Evolutionary conservation across 2,888 invertebrate species (phyloP).

Genomic region (Euproctis similis): DNA sequence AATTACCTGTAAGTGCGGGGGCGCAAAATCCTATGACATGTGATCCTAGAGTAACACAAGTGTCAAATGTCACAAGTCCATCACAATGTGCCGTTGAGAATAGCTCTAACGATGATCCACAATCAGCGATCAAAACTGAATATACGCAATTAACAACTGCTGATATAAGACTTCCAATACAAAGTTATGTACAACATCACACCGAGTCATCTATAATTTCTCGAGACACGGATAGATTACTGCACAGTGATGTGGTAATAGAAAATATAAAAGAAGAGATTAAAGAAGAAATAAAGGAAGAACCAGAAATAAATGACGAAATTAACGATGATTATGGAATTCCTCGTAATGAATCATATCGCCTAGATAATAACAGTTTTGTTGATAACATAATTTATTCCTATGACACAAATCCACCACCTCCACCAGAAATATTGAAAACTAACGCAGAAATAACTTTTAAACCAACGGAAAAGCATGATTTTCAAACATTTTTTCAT

Average conservation of each 20-base stretch:
- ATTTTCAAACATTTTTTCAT: slow-evolving; percentile 13
- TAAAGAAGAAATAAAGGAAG: slow-evolving; percentile 44
- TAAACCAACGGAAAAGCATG: slow-evolving; percentile 21
- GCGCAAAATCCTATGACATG: slow-evolving; percentile 66
- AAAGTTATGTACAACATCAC: slow-evolving; percentile 47
- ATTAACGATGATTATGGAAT: slow-evolving; percentile 21
- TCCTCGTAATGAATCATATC: slow-evolving; percentile 17
- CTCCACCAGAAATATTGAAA: slow-evolving; percentile 1
- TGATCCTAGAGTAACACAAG: slow-evolving; percentile 66
- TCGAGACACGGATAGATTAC: slow-evolving; percentile 15
- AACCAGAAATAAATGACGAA: slow-evolving; percentile 32
- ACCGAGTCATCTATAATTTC: slow-evolving; percentile 33
- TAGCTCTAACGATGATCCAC: slow-evolving; percentile 48
- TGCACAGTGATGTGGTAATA: slow-evolving; percentile 3
- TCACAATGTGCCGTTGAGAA: slow-evolving; percentile 60
- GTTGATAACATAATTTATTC: slow-evolving; percentile 21
- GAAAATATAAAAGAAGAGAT: slow-evolving; percentile 45
- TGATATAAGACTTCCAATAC: slow-evolving; percentile 51
- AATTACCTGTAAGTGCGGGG: slow-evolving; percentile 59
- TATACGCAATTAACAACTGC: slow-evolving; percentile 68
- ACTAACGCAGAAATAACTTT: slow-evolving; percentile 16
- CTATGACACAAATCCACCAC: slow-evolving; percentile 8
- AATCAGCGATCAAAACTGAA: slow-evolving; percentile 54
- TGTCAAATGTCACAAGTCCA: slow-evolving; percentile 60
- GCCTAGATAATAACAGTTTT: slow-evolving; percentile 14